Conservation (phyloP, 2,113 vertebrate species). For the Phylloscopus trochilus region DNA sequence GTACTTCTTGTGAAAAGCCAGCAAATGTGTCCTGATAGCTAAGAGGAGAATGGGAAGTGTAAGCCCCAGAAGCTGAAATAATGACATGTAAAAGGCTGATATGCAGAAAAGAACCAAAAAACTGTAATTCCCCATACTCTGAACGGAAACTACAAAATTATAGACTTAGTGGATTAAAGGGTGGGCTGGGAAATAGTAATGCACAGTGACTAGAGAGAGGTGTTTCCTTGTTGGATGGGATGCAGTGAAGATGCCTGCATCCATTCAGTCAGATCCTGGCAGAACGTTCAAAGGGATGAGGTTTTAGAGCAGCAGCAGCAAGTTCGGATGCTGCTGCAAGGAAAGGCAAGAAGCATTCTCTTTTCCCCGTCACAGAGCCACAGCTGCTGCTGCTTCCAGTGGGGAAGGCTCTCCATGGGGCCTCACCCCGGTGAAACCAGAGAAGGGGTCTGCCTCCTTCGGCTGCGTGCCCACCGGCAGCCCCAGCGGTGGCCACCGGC, state of each 20-base stretch:
- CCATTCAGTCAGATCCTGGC: rapidly evolving
- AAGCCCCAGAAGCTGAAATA: not conserved
- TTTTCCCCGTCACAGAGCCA: not conserved
- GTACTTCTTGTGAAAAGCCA: not conserved
- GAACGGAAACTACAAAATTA: not conserved
- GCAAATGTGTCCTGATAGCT: not conserved
- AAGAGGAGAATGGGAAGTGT: not conserved
- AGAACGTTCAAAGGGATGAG: rapidly evolving
- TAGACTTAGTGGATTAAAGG: not conserved
- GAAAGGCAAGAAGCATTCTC: not conserved
- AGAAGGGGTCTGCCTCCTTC: not conserved
- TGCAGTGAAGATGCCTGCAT: rapidly evolving
- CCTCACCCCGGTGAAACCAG: rapidly evolving
- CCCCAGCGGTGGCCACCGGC: rapidly evolving
- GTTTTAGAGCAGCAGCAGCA: not conserved
- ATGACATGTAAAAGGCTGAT: not conserved
- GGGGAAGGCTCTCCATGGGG: not conserved
- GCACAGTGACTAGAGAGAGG: rapidly evolving
- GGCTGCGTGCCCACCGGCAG: rapidly evolving
- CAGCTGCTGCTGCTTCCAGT: rapidly evolving
- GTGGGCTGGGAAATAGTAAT: not conserved
- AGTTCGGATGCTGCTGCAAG: not conserved
- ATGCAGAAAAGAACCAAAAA: not conserved
- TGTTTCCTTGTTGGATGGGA: not conserved
- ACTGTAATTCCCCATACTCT: not conserved